These are phyloP conservation scores for Acanthosoma haemorrhoidale DNA, from an alignment of 2,888 invertebrate genomes.

Conservation along the genomic window DNA sequence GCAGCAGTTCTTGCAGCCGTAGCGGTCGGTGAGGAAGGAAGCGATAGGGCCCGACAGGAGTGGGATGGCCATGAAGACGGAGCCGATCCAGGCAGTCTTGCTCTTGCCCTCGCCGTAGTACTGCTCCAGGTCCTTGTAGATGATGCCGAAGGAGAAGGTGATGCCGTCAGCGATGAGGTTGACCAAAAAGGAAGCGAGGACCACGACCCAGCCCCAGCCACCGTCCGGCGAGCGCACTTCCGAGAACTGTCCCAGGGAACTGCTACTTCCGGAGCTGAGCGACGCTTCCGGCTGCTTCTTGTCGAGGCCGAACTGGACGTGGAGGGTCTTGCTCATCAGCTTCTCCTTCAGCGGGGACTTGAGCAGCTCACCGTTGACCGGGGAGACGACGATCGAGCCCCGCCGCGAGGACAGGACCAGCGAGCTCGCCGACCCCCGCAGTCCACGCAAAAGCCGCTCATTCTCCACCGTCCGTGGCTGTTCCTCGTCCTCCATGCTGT, in stretches of 20 bases:
- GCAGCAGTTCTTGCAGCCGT: conserved; percentile 74
- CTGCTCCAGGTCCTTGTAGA: conserved; percentile 77
- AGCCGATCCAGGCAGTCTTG: conserved; percentile 85
- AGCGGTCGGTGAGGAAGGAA: conserved; percentile 71
- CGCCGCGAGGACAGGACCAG: conserved; percentile 34
- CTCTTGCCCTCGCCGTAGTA: conserved; percentile 80
- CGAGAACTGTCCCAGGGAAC: conserved; percentile 56
- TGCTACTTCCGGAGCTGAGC: conserved; percentile 50
- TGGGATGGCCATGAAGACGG: conserved; percentile 87
- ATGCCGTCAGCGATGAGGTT: conserved; percentile 89
- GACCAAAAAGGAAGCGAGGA: conserved; percentile 80
- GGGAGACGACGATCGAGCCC: conserved; percentile 38
- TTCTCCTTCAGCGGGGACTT: conserved; percentile 37
- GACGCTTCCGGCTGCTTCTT: conserved; percentile 40
- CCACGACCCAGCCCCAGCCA: conserved; percentile 91
- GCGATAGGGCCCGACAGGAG: conserved; percentile 79
- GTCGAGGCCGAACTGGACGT: conserved; percentile 29
- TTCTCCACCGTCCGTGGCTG: conserved; percentile 14
- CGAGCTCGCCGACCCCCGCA: conserved; percentile 35
- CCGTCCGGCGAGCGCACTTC: conserved; percentile 77
- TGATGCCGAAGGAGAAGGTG: conserved; percentile 86
- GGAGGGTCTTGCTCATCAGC: conserved; percentile 33
- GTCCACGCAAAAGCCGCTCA: conserved; percentile 26
- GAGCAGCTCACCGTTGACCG: conserved; percentile 34
- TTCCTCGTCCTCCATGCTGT: conserved; percentile 22